phyloP scores from a whole-genome alignment of 1,140 invertebrate species.

The Eueides isabella region DNA sequence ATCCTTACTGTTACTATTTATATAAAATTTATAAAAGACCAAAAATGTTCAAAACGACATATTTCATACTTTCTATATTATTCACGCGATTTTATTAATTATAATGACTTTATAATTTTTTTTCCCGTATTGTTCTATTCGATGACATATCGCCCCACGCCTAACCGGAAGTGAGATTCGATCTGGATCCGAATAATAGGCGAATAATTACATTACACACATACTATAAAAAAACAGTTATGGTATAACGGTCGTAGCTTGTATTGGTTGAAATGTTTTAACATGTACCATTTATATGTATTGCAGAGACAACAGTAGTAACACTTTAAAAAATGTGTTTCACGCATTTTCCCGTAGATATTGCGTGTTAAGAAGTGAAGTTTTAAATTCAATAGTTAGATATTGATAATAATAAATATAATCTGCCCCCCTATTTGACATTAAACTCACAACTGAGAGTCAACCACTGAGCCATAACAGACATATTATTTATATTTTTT shows the following conservation, averaged over 20 bases:
- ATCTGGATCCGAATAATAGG: conserved; percentile 45
- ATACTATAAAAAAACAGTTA: conserved; percentile 12
- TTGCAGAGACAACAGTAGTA: no score
- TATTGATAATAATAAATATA: no score
- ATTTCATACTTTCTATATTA: conserved; percentile 11
- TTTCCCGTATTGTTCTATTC: not conserved
- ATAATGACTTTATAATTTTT: conserved; percentile 17
- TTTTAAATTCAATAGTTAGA: no score
- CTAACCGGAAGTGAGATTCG: conserved; percentile 42
- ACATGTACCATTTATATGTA: not conserved
- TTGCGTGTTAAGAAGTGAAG: no score
- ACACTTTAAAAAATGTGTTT: no score
- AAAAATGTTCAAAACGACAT: not conserved
- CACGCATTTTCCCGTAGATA: no score
- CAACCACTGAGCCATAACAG: no score
- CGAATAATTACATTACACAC: conserved; percentile 38
- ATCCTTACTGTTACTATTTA: no score
- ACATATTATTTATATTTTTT: no score
- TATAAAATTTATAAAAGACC: no score
- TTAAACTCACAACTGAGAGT: no score
- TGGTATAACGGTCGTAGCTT: not conserved
- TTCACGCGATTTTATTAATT: not conserved
- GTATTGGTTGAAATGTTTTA: not conserved
- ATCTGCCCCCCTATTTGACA: no score
- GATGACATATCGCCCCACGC: conserved; percentile 36